phyloP scores from a whole-genome alignment of 2,113 vertebrate genomes.

The Entelurus aequoreus region DNA sequence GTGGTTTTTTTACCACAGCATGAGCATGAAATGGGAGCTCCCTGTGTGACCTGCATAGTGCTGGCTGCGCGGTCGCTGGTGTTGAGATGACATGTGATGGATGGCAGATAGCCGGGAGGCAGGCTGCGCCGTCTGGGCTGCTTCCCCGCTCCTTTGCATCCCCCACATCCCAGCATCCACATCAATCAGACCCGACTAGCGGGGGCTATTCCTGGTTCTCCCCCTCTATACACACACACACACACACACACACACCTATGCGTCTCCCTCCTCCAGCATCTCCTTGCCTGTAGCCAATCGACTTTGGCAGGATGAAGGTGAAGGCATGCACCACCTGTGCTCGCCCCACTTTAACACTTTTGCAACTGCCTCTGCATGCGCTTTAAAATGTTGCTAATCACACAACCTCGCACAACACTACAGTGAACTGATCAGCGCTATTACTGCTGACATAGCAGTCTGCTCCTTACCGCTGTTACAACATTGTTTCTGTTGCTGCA shows the following conservation, averaged over 20 bases:
- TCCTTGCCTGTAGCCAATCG: constrained; percentile 40
- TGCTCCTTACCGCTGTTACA: too few species aligned
- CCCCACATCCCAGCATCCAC: constrained; percentile 21
- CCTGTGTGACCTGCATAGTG: too few species aligned
- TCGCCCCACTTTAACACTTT: constrained; percentile 11
- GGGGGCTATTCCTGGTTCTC: constrained; percentile 49
- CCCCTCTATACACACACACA: constrained; percentile 23
- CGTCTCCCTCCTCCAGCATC: constrained; percentile 25
- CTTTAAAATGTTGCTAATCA: too few species aligned
- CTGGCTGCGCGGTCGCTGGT: not conserved
- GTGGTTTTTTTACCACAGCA: too few species aligned
- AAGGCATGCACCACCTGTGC: constrained; percentile 41
- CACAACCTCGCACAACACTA: too few species aligned
- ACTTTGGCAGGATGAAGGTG: constrained; percentile 45
- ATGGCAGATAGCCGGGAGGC: constrained; percentile 36
- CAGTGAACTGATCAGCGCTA: too few species aligned
- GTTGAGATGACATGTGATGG: constrained; percentile 34
- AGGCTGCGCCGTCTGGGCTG: constrained; percentile 18
- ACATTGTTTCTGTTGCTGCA: too few species aligned
- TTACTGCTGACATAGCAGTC: too few species aligned
- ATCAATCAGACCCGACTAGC: constrained; percentile 41
- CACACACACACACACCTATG: constrained; percentile 31
- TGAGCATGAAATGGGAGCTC: not conserved
- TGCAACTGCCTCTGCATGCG: too few species aligned
- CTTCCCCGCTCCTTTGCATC: constrained; percentile 19